phyloP scores from a whole-genome alignment of 2,888 invertebrate species.

The Heliconius aoede region DNA sequence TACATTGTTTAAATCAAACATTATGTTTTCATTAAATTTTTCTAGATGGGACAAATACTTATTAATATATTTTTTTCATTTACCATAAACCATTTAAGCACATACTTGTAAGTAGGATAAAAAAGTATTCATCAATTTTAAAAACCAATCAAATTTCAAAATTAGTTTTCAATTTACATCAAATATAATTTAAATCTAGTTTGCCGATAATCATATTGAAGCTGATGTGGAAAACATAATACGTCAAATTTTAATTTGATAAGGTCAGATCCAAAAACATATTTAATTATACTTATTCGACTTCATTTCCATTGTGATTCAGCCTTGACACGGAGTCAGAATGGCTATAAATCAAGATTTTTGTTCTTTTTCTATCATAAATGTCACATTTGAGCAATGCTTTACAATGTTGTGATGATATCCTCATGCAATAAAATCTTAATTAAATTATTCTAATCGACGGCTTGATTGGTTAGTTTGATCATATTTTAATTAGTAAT shows the following conservation, averaged over 20 bases:
- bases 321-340: slow-evolving; percentile 43
- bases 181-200: slow-evolving; percentile 6
- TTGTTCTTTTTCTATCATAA: slow-evolving; percentile 2
- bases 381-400: slow-evolving; percentile 19
- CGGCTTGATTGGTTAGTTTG: not conserved
- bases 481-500: not conserved
- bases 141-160: not conserved
- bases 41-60: not conserved
- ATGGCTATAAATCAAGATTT: slow-evolving; percentile 40
- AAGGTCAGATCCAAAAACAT: slow-evolving; percentile 17
- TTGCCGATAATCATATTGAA: not conserved
- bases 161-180: slow-evolving; percentile 7
- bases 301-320: slow-evolving; percentile 25
- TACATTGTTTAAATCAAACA: not conserved
- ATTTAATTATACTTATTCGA: slow-evolving; percentile 27
- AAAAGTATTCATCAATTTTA: not conserved
- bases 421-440: not conserved
- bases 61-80: not conserved
- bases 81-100: not conserved
- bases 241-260: slow-evolving; percentile 18
- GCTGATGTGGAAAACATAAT: slow-evolving; percentile 20
- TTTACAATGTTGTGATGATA: not conserved
- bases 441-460: slow-evolving; percentile 6
- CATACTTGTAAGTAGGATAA: not conserved
- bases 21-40: not conserved